Percentiles rank a stretch among this genome's conserved stretches.
phyloP scores from a whole-genome alignment of 2,888 invertebrate genomes.

The Sinotaia quadrata region DNA sequence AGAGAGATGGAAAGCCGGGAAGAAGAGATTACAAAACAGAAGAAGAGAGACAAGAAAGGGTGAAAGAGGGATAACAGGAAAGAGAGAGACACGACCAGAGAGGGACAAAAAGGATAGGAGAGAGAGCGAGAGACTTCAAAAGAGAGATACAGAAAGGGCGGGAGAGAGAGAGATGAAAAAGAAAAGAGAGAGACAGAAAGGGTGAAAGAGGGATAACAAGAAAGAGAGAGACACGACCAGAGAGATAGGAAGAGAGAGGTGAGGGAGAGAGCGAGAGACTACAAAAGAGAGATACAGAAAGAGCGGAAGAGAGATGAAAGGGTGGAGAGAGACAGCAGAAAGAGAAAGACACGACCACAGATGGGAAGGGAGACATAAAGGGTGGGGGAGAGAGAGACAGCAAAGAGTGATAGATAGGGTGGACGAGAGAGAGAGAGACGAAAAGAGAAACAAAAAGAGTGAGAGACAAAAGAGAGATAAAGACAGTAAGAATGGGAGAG shows the following conservation, averaged over 20 bases:
- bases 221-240: not conserved
- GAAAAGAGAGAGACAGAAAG: not conserved
- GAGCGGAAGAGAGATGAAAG: no score
- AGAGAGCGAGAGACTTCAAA: no score
- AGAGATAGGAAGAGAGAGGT: not conserved
- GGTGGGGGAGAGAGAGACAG: no score
- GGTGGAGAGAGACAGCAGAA: no score
- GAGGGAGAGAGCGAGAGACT: no score
- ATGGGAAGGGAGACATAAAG: no score
- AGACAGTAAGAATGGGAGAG: not conserved
- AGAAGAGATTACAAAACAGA: not conserved
- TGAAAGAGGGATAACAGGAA: not conserved
- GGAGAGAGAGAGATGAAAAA: not conserved
- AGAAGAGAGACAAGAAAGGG: not conserved
- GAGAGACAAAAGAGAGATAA: constrained; percentile 4
- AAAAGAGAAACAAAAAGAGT: not conserved
- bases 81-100: not conserved
- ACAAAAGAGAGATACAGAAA: not conserved
- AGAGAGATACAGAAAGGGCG: not conserved
- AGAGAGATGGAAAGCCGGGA: not conserved
- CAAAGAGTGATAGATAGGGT: not conserved
- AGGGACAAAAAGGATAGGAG: not conserved
- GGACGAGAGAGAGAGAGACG: not conserved
- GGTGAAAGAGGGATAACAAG: not conserved
- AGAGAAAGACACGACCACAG: no score